Conservation (phyloP, 2,888 invertebrate genomes). For the Agriopis marginaria region DNA sequence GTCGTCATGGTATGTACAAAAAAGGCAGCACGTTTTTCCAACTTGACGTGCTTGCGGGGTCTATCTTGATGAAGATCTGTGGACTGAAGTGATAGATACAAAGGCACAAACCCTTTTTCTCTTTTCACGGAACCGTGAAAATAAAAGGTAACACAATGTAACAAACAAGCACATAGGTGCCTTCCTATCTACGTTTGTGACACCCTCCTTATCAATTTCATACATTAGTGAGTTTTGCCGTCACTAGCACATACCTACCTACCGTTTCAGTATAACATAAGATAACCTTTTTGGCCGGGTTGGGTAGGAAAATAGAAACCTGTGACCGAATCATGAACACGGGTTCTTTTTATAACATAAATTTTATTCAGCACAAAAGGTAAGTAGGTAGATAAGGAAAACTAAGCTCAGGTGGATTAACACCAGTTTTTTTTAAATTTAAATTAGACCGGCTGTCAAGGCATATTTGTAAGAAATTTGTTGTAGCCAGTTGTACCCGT, state of each 20-base stretch:
- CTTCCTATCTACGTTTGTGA: constrained; percentile 1
- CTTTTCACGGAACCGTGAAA: constrained; percentile 15
- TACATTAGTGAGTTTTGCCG: constrained; percentile 12
- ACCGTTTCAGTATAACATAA: background rate
- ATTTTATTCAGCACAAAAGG: constrained; percentile 1
- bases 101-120: constrained; percentile 9
- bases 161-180: constrained; percentile 9
- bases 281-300: background rate
- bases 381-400: background rate
- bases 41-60: too few species aligned
- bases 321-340: background rate
- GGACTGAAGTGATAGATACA: background rate
- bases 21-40: too few species aligned
- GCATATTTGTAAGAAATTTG: too few species aligned
- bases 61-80: background rate
- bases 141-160: constrained; percentile 15
- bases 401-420: background rate
- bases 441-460: too few species aligned
- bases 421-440: too few species aligned
- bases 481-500: too few species aligned
- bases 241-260: background rate
- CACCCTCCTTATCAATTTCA: constrained; percentile 22
- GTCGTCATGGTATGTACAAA: too few species aligned
- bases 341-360: background rate
- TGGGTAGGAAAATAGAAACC: background rate